Base-by-base conservation (phyloP, 2,888 invertebrate species). In the Minunthozetes semirufus region DNA sequence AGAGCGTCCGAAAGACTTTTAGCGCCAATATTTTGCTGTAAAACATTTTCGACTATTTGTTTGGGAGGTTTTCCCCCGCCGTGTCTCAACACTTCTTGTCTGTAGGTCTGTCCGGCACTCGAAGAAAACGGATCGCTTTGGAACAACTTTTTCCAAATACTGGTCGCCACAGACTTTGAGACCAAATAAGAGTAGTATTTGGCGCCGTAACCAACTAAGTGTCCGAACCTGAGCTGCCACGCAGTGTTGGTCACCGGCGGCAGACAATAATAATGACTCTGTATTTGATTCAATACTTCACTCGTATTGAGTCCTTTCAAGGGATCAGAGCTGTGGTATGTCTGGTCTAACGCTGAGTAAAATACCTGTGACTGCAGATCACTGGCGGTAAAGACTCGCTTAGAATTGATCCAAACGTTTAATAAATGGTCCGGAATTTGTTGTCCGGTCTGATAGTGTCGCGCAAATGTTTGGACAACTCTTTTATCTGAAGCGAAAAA, bases 111-210 rank as follows among this genome's bases (percentile, higher is more conserved):
- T 0, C 97, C 97, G 38, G 89, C 88, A n/a, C 83, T 80, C 5
- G 92, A 68, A 70, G 76, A 87, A 71, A 94, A 88, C 0, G 94
- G 94, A 82, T 91, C 89, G 0, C 83, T 82, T 80, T 89, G 87
- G 81, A 98, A 96, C 82, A 91, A 89, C 25, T 88, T 87, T 81
- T 91, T 89, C 97, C 97, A 98, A 78, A 95, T 92, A 85, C 90
- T 89, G 75, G 93, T 91, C 0, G 97, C 95, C 72, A 96, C 88
- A 11, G 95, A 93, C 80, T 93, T 88, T 0, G 98, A 97, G 81
- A 97, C 91, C 78, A 99, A 85, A 85, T 99, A 99, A 0, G 98
- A 92, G 83, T 98, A 99, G 85, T 99, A 99, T 84, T 96, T 97
- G 0, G 97, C 97, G 53, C 99, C 99, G 84, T 99, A 99, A 0